Evolutionary conservation across 2,113 vertebrate species (phyloP).

Genomic region (Athene cunicularia): DNA sequence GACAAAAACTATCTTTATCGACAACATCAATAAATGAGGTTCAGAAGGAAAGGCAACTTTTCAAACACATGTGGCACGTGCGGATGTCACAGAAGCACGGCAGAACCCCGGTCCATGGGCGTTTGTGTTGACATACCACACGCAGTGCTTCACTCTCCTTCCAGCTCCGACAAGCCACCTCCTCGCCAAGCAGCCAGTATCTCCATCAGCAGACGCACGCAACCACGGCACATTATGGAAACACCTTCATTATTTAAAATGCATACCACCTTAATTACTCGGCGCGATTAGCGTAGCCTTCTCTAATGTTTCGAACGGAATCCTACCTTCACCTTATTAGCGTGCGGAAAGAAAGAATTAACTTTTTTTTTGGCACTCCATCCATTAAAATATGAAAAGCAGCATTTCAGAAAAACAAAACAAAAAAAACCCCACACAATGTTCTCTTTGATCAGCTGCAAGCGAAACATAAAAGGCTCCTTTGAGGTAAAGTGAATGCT

Average conservation of each 20-base stretch:
- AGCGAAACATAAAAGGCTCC: not conserved
- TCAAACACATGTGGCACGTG: fast-evolving
- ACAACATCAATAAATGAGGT: not conserved
- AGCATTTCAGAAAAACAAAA: not conserved
- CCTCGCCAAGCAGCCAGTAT: fast-evolving
- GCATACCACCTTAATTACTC: not conserved
- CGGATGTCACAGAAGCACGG: not conserved
- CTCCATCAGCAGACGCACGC: fast-evolving
- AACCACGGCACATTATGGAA: fast-evolving
- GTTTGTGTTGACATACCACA: not conserved
- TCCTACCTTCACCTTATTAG: not conserved
- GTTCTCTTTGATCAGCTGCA: not conserved
- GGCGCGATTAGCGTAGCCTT: fast-evolving
- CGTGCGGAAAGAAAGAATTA: not conserved
- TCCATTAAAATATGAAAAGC: not conserved
- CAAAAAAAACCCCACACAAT: fast-evolving
- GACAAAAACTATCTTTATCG: not conserved
- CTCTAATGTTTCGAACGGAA: not conserved
- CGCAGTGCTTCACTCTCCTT: not conserved
- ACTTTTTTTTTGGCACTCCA: not conserved
- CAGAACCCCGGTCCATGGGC: fast-evolving
- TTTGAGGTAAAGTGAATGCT: not conserved
- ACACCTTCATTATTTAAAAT: not conserved
- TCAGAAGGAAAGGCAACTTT: not conserved
- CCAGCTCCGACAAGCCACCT: not conserved